These are phyloP conservation scores for Dromas ardeola DNA, from an alignment of 2,113 vertebrate genomes.

Conservation along the genomic window DNA sequence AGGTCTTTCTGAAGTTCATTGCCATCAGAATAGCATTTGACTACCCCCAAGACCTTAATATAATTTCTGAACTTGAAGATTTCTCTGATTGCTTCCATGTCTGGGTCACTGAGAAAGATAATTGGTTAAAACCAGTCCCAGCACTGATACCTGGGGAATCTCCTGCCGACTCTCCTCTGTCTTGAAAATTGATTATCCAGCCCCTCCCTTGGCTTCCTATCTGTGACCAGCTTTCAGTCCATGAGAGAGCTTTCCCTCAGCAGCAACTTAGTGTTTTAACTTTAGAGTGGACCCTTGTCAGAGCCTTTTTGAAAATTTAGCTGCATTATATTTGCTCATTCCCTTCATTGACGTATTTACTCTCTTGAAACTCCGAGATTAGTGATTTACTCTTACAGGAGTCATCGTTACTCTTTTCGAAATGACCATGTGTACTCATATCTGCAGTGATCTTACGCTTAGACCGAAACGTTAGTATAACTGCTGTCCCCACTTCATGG, in stretches of 20 bases:
- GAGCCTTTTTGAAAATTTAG: neutral
- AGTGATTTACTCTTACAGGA: neutral
- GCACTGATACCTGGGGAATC: neutral
- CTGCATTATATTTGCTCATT: neutral
- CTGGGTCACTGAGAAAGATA: neutral
- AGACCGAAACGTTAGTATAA: rapidly evolving
- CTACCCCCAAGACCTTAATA: neutral
- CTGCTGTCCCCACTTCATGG: neutral
- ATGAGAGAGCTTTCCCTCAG: neutral
- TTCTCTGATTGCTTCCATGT: neutral
- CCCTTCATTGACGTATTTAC: neutral
- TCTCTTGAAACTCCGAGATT: neutral
- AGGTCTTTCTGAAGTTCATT: neutral
- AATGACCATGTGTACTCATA: neutral
- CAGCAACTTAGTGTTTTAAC: neutral
- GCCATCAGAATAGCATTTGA: neutral
- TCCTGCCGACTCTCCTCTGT: neutral
- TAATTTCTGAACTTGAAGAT: neutral
- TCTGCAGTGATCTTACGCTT: neutral
- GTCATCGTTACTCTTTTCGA: neutral
- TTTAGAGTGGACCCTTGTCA: neutral
- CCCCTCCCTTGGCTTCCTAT: neutral
- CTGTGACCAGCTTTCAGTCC: neutral
- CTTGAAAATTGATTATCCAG: neutral
- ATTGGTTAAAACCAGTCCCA: neutral